Percentiles rank a stretch among this genome's conserved stretches.
These are phyloP conservation scores for Hypselothyrea guttata DNA, from an alignment of 2,888 invertebrate species.

Conservation along the genomic window DNA sequence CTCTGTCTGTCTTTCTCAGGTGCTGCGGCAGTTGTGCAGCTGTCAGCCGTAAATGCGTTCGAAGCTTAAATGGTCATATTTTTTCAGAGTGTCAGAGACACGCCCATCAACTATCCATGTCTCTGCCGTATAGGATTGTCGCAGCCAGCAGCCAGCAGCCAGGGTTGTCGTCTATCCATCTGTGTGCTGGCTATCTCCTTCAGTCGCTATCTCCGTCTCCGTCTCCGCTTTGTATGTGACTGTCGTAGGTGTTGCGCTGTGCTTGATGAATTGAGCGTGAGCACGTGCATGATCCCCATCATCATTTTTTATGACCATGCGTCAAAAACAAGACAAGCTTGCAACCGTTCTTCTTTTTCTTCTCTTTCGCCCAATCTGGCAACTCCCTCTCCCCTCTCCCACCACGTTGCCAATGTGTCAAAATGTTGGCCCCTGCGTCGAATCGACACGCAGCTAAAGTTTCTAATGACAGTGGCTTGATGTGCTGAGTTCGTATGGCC, in stretches of 20 bases:
- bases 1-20: too few relatives aligned
- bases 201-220: background rate
- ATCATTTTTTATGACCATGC: constrained; percentile 71
- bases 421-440: constrained; percentile 54
- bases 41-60: constrained; percentile 65
- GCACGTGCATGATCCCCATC: constrained; percentile 73
- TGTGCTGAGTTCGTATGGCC: background rate
- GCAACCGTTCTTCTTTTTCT: constrained; percentile 7
- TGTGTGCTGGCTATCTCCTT: background rate
- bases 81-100: constrained; percentile 55
- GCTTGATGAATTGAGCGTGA: constrained; percentile 71
- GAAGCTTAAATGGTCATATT: constrained; percentile 68
- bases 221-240: background rate
- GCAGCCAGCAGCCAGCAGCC: too few relatives aligned
- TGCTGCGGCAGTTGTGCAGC: constrained; percentile 27
- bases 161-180: too few relatives aligned
- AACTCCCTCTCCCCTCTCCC: background rate
- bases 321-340: constrained; percentile 60
- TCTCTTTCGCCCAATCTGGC: too few relatives aligned
- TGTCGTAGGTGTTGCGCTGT: constrained; percentile 56
- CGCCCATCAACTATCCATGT: constrained; percentile 50
- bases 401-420: constrained; percentile 62
- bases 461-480: constrained; percentile 47
- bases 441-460: constrained; percentile 58
- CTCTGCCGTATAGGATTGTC: background rate